phyloP scores from a whole-genome alignment of 2,797 vertebrate genomes.

The Anas flavirostris region DNA sequence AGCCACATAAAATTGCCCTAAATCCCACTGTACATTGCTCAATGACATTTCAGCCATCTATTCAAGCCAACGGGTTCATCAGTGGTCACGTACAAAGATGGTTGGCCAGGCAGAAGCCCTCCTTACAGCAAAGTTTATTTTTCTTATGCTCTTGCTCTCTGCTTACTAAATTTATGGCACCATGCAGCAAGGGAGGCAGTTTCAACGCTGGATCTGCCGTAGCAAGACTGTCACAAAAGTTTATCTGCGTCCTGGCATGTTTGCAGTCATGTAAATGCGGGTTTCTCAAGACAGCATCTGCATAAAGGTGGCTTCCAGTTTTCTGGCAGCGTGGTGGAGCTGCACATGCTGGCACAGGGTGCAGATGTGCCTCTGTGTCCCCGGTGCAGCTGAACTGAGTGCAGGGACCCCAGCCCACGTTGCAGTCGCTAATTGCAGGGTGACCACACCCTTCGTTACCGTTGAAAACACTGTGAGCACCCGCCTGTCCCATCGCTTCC shows the following conservation, averaged over 20 bases:
- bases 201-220: not conserved
- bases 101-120: not conserved
- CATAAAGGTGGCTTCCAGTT: not conserved
- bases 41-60: not conserved
- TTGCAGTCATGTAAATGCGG: not conserved
- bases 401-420: not conserved
- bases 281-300: not conserved
- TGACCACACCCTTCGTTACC: constrained; percentile 14
- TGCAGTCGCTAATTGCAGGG: not conserved
- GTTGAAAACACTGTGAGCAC: not conserved
- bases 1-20: not conserved
- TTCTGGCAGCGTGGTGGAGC: not conserved
- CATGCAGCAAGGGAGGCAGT: not conserved
- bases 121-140: not conserved
- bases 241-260: not conserved
- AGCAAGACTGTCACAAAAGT: not conserved
- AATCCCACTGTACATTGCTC: not conserved
- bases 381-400: fast-evolving
- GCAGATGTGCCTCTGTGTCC: not conserved
- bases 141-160: not conserved
- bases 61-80: not conserved
- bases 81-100: not conserved
- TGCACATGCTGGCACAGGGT: not conserved
- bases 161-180: not conserved
- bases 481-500: not conserved